Conservation (phyloP, 2,113 vertebrate species). For the Macrotis lagotis region DNA sequence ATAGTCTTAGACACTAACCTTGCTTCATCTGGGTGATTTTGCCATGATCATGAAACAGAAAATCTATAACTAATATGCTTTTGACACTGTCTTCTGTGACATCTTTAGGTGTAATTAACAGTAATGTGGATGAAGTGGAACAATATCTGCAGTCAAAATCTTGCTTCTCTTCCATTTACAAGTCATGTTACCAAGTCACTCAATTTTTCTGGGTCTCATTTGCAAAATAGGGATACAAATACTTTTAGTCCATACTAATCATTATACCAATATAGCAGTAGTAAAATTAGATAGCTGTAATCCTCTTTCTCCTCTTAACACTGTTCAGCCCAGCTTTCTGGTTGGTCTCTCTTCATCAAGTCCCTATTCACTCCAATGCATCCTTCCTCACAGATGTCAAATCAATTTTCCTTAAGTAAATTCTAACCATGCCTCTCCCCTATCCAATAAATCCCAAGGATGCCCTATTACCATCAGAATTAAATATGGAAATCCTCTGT, state of each 20-base stretch:
- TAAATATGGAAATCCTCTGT: neutral
- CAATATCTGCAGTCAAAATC: no score
- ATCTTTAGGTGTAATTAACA: neutral
- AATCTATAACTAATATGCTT: neutral
- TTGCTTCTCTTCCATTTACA: neutral
- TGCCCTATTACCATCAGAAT: neutral
- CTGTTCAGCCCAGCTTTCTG: neutral
- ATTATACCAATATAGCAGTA: neutral
- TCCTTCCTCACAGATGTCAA: no score
- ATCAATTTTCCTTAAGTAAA: neutral
- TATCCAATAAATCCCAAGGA: neutral
- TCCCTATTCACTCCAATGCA: no score
- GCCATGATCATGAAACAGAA: neutral
- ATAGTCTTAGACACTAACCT: neutral
- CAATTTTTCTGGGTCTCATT: neutral
- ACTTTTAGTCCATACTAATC: neutral
- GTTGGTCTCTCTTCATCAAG: neutral
- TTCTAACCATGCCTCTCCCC: neutral
- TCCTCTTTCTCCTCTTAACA: neutral
- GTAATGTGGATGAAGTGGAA: no score
- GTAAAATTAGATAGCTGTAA: neutral
- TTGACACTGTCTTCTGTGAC: neutral
- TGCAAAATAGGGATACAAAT: neutral
- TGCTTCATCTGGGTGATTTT: neutral
- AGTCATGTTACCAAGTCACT: neutral